Percentiles rank a stretch among this genome's conserved stretches.
These are phyloP conservation scores for Orthosia gothica DNA, from an alignment of 2,888 invertebrate species.

Conservation along the genomic window DNA sequence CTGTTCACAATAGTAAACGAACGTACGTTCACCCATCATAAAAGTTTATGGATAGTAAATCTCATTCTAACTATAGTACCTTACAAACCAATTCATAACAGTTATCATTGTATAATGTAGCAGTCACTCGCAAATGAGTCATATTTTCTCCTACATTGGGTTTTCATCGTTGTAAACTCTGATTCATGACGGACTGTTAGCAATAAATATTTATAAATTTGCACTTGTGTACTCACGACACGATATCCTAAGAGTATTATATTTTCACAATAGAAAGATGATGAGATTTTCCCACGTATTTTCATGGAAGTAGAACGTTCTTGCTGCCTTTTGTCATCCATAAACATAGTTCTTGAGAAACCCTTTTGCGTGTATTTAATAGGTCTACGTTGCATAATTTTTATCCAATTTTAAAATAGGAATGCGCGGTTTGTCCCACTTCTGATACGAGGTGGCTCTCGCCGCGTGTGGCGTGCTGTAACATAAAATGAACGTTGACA, in stretches of 20 bases:
- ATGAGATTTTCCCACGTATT: slow-evolving; percentile 20
- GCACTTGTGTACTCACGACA: slow-evolving; percentile 8
- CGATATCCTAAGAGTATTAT: slow-evolving; percentile 23
- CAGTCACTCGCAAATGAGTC: slow-evolving; percentile 34
- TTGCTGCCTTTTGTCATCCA: slow-evolving; percentile 9
- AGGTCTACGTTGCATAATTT: slow-evolving; percentile 28
- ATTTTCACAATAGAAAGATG: slow-evolving; percentile 27
- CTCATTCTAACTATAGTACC: slow-evolving; percentile 21
- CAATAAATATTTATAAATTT: slow-evolving; percentile 24
- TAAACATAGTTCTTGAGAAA: background rate
- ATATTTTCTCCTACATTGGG: slow-evolving; percentile 42
- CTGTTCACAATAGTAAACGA: slow-evolving; percentile 31
- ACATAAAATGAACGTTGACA: slow-evolving; percentile 37
- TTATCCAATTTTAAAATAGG: slow-evolving; percentile 44
- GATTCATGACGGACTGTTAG: slow-evolving; percentile 41
- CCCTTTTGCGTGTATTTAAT: background rate
- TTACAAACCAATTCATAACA: slow-evolving; percentile 19
- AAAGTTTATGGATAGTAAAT: slow-evolving; percentile 30
- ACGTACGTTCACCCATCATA: slow-evolving; percentile 7
- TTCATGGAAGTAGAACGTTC: slow-evolving; percentile 16
- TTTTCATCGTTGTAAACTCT: slow-evolving; percentile 28
- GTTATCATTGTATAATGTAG: slow-evolving; percentile 26
- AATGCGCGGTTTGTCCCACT: slow-evolving; percentile 42
- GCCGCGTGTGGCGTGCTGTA: slow-evolving; percentile 39
- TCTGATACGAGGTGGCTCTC: slow-evolving; percentile 29